Percentiles rank a stretch among this genome's conserved stretches.
These are phyloP conservation scores for Lycaon pictus DNA, from an alignment of 2,113 vertebrate species.

Conservation along the genomic window DNA sequence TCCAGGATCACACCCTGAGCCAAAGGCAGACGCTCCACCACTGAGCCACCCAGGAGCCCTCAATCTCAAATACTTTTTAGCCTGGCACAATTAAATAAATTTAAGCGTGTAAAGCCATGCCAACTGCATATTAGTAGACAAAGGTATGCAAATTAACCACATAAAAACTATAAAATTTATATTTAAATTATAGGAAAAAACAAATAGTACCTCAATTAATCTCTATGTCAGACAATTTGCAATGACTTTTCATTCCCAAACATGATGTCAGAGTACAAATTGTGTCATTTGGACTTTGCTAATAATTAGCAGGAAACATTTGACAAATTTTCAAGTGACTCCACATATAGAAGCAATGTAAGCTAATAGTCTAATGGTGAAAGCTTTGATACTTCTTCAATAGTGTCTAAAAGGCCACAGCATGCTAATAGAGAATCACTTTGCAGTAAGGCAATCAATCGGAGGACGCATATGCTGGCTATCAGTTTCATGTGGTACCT, in stretches of 20 bases:
- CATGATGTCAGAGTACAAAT: conserved; percentile 79
- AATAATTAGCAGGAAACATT: conserved; percentile 84
- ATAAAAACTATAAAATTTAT: conserved; percentile 80
- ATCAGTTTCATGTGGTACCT: conserved; percentile 83
- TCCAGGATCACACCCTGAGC: no score
- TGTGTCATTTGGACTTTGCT: conserved; percentile 81
- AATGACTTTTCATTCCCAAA: conserved; percentile 80
- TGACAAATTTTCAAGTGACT: conserved; percentile 83
- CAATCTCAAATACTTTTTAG: conserved; percentile 53
- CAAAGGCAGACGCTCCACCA: no score
- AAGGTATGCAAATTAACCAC: conserved; percentile 76
- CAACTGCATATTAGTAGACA: conserved; percentile 67
- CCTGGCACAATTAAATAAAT: conserved; percentile 77
- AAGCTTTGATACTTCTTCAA: conserved; percentile 83
- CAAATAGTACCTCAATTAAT: conserved; percentile 83
- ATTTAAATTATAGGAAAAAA: conserved; percentile 82
- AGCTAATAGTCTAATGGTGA: conserved; percentile 82
- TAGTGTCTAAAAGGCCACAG: conserved; percentile 82
- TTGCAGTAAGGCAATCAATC: conserved; percentile 85
- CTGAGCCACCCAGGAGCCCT: no score
- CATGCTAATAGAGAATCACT: conserved; percentile 82
- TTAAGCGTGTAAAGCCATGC: conserved; percentile 76
- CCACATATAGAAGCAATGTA: conserved; percentile 75
- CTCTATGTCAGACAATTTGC: conserved; percentile 78
- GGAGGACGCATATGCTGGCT: conserved; percentile 78